Conservation (phyloP, 2,113 vertebrate species). For the Panthera tigris region DNA sequence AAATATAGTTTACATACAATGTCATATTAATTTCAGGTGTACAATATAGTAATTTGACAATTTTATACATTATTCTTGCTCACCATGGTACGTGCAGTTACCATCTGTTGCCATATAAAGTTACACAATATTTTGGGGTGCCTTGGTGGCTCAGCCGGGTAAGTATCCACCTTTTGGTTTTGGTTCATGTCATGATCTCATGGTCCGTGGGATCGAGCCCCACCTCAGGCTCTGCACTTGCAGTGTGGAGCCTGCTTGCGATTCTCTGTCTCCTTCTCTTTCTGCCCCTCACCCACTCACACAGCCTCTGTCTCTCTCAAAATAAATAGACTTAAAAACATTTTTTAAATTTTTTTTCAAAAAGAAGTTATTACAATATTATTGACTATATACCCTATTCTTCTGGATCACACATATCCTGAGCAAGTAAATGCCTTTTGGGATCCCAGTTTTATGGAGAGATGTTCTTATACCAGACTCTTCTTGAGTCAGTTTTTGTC, state of each 20-base stretch:
- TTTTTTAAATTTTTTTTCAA: too few relatives aligned
- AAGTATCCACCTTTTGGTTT: too few relatives aligned
- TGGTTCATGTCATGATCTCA: too few relatives aligned
- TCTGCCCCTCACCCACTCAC: too few relatives aligned
- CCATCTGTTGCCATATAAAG: neutral
- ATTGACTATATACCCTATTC: neutral
- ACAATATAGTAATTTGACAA: neutral
- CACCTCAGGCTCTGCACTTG: too few relatives aligned
- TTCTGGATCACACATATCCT: neutral
- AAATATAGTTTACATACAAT: neutral
- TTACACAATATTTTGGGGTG: too few relatives aligned
- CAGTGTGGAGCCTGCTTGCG: too few relatives aligned
- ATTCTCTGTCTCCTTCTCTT: too few relatives aligned
- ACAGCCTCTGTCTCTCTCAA: too few relatives aligned
- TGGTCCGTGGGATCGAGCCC: accelerated
- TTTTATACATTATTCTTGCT: neutral
- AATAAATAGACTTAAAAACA: too few relatives aligned
- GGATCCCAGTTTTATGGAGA: neutral
- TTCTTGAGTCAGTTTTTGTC: neutral
- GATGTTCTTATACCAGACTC: too few relatives aligned
- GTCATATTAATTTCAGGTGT: neutral
- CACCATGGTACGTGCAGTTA: neutral
- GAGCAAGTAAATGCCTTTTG: neutral
- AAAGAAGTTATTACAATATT: neutral
- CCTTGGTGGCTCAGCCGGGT: too few relatives aligned